These are phyloP conservation scores for Microplitis deprimator DNA, from an alignment of 2,888 invertebrate species.

Conservation along the genomic window DNA sequence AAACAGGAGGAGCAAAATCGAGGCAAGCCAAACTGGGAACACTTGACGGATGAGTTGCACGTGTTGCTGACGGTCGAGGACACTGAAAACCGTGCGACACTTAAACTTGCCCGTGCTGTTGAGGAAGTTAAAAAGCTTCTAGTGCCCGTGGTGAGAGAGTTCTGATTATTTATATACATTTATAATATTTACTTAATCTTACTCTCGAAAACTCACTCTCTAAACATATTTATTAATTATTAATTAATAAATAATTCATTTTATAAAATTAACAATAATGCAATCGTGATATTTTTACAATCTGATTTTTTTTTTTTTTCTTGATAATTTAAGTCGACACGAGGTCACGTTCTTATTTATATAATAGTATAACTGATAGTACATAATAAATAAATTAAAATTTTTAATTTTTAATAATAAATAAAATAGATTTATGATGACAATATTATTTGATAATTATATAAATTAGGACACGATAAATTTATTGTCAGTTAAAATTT, in stretches of 20 bases:
- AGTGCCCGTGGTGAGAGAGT: constrained; percentile 85
- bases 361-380: neutral
- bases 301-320: neutral
- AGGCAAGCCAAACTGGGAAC: constrained; percentile 99
- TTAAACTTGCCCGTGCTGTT: constrained; percentile 95
- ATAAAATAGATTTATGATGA: neutral
- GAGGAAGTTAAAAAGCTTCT: constrained; percentile 98
- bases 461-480: neutral
- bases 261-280: neutral
- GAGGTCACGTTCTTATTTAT: neutral
- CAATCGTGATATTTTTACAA: neutral
- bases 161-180: constrained; percentile 55
- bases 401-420: neutral
- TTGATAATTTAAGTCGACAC: neutral
- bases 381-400: neutral
- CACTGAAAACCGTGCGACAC: constrained; percentile 95
- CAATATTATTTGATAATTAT: too few species aligned
- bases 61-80: constrained; percentile 99
- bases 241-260: neutral
- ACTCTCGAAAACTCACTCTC: neutral
- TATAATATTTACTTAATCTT: neutral
- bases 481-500: too few species aligned
- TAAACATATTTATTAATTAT: neutral
- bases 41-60: constrained; percentile 98
- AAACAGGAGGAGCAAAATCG: constrained; percentile 97